A percentile compares a stretch with the other conserved stretches of the same genome.
Evolutionary conservation across 2,113 vertebrate species (phyloP).

Genomic region (Ellobius talpinus): DNA sequence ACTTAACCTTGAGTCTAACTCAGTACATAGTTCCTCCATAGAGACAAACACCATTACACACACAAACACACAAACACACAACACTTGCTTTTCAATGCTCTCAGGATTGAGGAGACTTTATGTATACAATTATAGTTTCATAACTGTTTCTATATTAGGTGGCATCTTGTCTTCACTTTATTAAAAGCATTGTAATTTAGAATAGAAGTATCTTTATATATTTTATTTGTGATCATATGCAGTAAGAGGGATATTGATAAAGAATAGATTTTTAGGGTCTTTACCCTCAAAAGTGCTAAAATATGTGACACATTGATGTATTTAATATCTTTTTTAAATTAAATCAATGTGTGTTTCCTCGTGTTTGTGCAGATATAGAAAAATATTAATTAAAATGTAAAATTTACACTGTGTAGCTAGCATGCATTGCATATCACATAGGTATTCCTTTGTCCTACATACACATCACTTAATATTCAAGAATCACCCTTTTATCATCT

Average conservation of each 20-base stretch:
- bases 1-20: conserved; percentile 8
- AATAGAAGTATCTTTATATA: background rate
- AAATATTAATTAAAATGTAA: background rate
- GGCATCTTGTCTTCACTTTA: background rate
- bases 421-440: background rate
- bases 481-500: background rate
- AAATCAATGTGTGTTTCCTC: no score
- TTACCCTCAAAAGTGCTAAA: background rate
- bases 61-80: background rate
- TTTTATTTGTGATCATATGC: no score
- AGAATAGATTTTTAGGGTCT: background rate
- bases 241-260: no score
- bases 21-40: background rate
- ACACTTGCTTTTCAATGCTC: background rate
- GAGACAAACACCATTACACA: background rate
- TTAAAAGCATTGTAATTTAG: background rate
- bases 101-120: background rate
- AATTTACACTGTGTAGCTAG: background rate
- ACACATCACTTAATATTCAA: background rate
- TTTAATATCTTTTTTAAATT: background rate
- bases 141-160: background rate
- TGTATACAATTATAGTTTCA: background rate
- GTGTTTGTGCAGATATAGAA: background rate
- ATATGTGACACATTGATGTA: background rate
- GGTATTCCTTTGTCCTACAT: background rate